Percentiles rank a stretch among this genome's conserved stretches.
Evolutionary conservation across 2,797 vertebrate genomes (phyloP).

Genomic region (Chaetophractus vellerosus): DNA sequence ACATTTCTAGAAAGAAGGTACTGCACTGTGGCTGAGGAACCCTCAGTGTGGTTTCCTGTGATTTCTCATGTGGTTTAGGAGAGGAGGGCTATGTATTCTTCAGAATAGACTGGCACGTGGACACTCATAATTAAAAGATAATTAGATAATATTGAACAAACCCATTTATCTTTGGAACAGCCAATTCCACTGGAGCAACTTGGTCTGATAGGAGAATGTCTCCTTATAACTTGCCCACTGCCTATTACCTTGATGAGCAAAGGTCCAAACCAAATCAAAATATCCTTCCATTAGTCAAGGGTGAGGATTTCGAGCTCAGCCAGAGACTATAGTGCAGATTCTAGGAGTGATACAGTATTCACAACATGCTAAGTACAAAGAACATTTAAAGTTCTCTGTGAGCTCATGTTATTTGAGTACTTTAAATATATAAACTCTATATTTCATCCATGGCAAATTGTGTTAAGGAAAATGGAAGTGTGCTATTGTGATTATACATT

Average conservation of each 20-base stretch:
- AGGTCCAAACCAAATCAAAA: constrained; percentile 32
- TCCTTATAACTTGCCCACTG: constrained; percentile 5
- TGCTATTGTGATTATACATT: constrained; percentile 31
- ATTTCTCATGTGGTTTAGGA: not conserved
- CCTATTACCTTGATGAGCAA: constrained; percentile 29
- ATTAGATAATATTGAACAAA: constrained; percentile 29
- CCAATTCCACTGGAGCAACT: not conserved
- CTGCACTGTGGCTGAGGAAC: constrained; percentile 1
- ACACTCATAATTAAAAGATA: constrained; percentile 63
- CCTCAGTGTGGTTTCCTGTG: constrained; percentile 14
- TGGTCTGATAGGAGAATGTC: not conserved
- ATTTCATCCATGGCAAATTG: not conserved
- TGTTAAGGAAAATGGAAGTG: not conserved
- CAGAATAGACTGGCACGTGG: not conserved
- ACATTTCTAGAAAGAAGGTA: constrained; percentile 39
- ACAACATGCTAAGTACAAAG: constrained; percentile 58
- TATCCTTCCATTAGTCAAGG: constrained; percentile 52
- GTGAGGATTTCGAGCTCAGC: constrained; percentile 40
- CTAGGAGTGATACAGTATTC: constrained; percentile 56
- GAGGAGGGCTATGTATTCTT: not conserved
- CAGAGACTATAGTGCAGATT: constrained; percentile 51
- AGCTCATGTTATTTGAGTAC: constrained; percentile 63
- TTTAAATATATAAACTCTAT: constrained; percentile 54
- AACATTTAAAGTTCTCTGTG: constrained; percentile 60
- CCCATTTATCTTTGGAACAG: constrained; percentile 8